Percentiles rank a stretch among this genome's conserved stretches.
Evolutionary conservation across 2,797 vertebrate genomes (phyloP).

Genomic region (Hybognathus amarus): DNA sequence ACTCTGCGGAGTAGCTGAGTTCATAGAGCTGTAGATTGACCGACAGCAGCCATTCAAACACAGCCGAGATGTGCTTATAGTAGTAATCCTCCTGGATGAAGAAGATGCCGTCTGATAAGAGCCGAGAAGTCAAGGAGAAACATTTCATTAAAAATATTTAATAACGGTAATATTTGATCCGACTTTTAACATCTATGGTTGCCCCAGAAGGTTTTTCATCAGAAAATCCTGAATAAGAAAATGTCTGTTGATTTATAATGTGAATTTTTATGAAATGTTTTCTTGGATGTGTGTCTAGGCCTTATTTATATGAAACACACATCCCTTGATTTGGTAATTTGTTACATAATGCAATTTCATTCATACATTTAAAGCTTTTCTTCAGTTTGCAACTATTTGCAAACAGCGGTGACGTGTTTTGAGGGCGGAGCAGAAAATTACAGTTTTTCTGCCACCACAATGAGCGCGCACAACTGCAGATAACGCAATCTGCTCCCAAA

Average conservation of each 20-base stretch:
- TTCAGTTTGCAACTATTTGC: not conserved
- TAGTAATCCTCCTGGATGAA: conserved; percentile 64
- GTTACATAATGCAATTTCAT: not conserved
- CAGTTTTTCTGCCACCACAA: not conserved
- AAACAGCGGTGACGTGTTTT: no score
- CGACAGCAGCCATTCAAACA: conserved; percentile 81
- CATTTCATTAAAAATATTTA: not conserved
- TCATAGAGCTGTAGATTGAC: conserved; percentile 80
- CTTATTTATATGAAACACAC: not conserved
- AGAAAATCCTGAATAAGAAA: not conserved
- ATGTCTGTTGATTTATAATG: not conserved
- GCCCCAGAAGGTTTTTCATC: not conserved
- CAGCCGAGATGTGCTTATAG: conserved; percentile 72
- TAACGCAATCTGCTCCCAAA: not conserved
- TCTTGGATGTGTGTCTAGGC: not conserved
- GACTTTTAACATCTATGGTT: not conserved
- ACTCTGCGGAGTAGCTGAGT: conserved; percentile 77
- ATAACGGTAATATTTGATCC: not conserved
- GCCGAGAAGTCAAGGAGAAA: conserved; percentile 64
- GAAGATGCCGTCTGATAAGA: conserved; percentile 70
- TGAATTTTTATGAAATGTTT: not conserved
- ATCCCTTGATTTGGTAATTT: not conserved
- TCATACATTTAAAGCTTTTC: not conserved
- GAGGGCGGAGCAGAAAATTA: no score
- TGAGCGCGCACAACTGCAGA: not conserved